Conservation (phyloP, 1,140 invertebrate genomes). For the Aphelinus atriplicis region DNA sequence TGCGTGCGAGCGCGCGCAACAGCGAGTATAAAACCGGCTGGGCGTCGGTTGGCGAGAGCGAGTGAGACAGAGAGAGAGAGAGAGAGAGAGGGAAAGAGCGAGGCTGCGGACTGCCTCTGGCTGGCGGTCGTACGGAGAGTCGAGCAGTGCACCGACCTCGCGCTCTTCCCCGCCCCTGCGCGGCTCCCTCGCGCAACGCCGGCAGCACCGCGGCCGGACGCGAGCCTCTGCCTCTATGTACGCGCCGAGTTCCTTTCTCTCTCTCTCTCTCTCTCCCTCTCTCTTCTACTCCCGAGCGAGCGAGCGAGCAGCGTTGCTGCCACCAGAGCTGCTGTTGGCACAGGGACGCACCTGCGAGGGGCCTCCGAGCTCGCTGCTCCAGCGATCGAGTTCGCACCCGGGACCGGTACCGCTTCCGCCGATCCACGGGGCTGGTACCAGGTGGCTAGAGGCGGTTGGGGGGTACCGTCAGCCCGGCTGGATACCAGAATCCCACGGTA, state of each 20-base stretch:
- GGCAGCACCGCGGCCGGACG: conserved; percentile 27
- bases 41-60: conserved; percentile 57
- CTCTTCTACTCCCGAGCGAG: too few species aligned
- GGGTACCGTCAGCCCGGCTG: neutral
- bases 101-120: conserved; percentile 56
- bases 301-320: too few species aligned
- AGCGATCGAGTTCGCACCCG: too few species aligned
- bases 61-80: conserved; percentile 50
- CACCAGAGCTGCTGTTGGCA: neutral
- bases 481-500: neutral
- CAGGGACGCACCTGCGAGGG: neutral
- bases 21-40: conserved; percentile 59
- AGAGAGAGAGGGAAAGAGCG: neutral
- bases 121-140: conserved; percentile 43
- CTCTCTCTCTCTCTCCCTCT: too few species aligned
- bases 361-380: too few species aligned
- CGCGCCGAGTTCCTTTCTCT: too few species aligned
- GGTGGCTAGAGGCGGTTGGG: neutral
- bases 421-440: neutral
- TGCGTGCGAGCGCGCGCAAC: neutral
- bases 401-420: neutral
- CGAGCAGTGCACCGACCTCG: conserved; percentile 49
- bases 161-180: conserved; percentile 44
- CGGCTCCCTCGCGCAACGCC: conserved; percentile 40
- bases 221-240: neutral